Conservation (phyloP, 2,113 vertebrate species). For the Petroica traversi region DNA sequence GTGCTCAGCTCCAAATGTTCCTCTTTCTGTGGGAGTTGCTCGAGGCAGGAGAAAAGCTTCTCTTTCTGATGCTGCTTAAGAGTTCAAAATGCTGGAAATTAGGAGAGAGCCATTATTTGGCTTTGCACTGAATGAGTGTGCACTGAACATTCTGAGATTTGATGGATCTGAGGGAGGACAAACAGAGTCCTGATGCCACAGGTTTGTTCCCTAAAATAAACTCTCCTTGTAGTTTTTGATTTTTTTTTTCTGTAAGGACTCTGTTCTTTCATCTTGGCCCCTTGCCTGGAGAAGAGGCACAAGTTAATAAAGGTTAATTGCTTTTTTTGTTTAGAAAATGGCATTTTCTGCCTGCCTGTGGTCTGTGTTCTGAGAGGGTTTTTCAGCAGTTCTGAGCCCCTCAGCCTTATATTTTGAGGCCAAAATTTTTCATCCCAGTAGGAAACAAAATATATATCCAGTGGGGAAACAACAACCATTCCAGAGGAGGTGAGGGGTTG, state of each 20-base stretch:
- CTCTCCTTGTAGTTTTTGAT: neutral
- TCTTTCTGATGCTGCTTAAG: neutral
- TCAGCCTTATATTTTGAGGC: neutral
- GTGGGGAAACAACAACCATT: neutral
- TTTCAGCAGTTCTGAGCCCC: neutral
- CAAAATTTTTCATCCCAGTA: neutral
- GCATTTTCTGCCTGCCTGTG: neutral
- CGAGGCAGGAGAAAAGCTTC: neutral
- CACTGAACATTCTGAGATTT: neutral
- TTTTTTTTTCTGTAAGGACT: neutral
- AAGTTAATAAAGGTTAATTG: neutral
- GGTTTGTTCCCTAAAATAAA: neutral
- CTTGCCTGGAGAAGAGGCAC: neutral
- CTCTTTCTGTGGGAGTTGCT: constrained; percentile 5
- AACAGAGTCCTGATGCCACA: neutral
- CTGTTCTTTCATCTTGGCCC: neutral
- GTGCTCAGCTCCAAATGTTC: constrained; percentile 1
- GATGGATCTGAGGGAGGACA: neutral
- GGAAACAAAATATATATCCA: neutral
- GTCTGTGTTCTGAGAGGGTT: neutral
- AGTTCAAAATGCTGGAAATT: neutral
- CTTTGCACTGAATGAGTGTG: neutral
- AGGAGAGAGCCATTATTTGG: neutral
- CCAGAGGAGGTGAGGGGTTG: neutral
- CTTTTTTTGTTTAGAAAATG: neutral